Base-by-base conservation (phyloP, 1,140 invertebrate species). In the Melanaphis sacchari region DNA sequence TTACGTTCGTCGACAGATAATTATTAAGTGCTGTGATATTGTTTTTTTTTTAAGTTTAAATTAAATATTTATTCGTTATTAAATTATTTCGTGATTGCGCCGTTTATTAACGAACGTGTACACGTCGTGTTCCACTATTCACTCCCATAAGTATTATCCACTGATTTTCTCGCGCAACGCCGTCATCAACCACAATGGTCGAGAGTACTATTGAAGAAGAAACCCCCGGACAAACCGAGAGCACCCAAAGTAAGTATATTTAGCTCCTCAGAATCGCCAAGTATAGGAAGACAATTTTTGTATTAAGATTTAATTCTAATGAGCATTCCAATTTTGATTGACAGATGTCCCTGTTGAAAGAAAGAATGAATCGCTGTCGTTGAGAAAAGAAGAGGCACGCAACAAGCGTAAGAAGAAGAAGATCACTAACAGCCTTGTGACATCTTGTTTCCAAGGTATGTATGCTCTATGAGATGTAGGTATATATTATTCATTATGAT, bases 321-420 rank as follows among this genome's bases (percentile, higher is more conserved):
- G 3, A 26, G 38, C 31, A 11, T 41, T 36, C 59, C 36, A 3
- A 49, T 59, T 59, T 66, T 41, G 24, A 21, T 59, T 90, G 5
- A 5, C 2, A 93, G 91, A 85, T 94, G 93, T 94, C 94, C 85
- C 94, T 94, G 81, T 94, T 94, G 93, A 93, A 94, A 88, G 24
- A 6, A 93, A 93, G 59, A 41, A 95, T 93, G 95, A 96, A 94
- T 96, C 97, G 94, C 95, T 97, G 93, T 96, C 96, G 94, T 96
- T 96, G 91, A 97, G 97, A 94, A 98, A 98, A 95, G 97, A 98
- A 94, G 97, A 98, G 95, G 98, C 97, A 94, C 97, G 97, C 94
- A 97, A 97, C 95, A 97, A 97, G 95, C 96, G 98, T 94, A 97
- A 97, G 94, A 98, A 97, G 96, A 98, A 98, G 97, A 98, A 98